Percentiles rank a stretch among this genome's conserved stretches.
phyloP scores from a whole-genome alignment of 2,888 invertebrate genomes.

The Lymantria monacha region DNA sequence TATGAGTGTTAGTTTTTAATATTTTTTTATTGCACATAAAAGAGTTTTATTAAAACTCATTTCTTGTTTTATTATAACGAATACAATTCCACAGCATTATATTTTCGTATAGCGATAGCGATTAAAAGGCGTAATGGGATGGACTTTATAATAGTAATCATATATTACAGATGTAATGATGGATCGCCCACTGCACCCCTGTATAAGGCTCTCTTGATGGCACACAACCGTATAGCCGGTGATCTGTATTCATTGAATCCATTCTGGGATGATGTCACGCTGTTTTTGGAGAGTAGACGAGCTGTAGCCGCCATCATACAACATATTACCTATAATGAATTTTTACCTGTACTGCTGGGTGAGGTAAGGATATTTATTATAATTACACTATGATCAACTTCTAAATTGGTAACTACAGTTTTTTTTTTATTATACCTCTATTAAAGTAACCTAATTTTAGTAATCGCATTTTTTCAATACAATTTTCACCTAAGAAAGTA shows the following conservation, averaged over 20 bases:
- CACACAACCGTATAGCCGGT: slow-evolving; percentile 91
- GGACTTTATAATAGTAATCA: neutral
- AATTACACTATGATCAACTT: neutral
- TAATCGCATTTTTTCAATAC: no score
- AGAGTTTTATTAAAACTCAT: no score
- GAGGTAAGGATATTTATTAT: slow-evolving; percentile 73
- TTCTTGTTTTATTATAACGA: no score
- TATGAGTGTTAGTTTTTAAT: no score
- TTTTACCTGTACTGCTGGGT: slow-evolving; percentile 89
- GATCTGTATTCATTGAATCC: slow-evolving; percentile 86
- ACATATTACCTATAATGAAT: slow-evolving; percentile 92
- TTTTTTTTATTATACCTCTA: no score
- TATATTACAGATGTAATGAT: slow-evolving; percentile 78
- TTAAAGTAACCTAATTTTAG: no score
- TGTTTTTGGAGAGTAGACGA: slow-evolving; percentile 89
- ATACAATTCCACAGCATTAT: no score
- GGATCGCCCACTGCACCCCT: slow-evolving; percentile 86
- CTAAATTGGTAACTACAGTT: neutral
- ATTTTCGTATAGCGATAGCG: no score
- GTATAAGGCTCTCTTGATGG: slow-evolving; percentile 87
- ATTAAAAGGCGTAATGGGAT: no score
- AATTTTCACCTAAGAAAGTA: no score
- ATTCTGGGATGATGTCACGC: slow-evolving; percentile 89
- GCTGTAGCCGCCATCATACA: slow-evolving; percentile 90
- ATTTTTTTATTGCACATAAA: no score